Evolutionary conservation across 1,140 invertebrate genomes (phyloP), one percentile per base, ranked within the genome.

Genomic region (Steinernema feltiae): DNA sequence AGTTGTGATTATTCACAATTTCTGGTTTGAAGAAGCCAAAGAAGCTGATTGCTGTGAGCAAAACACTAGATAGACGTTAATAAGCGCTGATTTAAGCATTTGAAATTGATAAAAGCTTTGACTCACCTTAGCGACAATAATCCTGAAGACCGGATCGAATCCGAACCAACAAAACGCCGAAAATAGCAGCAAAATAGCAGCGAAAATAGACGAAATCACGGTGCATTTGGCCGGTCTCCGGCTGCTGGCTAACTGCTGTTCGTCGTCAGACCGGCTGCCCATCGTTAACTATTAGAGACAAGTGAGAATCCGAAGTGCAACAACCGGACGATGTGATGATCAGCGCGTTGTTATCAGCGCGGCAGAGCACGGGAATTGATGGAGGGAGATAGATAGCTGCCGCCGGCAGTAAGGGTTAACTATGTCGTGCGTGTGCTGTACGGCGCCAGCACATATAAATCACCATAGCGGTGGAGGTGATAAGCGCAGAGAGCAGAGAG

Each of bases 371-470:
- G 53, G 53, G 53, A 27, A 63, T 3, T 21, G 53, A 27, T 21
- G 12, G 24, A 17, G 3, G 53, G 7, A 27, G 53, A 15, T 63
- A 27, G 53, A 63, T 63, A 27, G 3, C 53, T 27, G 15, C 12
- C 24, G 15, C 24, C n/a, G n/a, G n/a, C n/a, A n/a, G n/a, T 27
- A 27, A 63, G 24, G 53, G 53, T 63, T 63, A 63, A 63, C 53
- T 63, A 63, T 63, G 53, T 63, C 53, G 53, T 63, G 24, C 53
- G 53, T 63, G n/a, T n/a, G n/a, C n/a, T n/a, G n/a, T n/a, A n/a
- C n/a, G n/a, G n/a, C n/a, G n/a, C n/a, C n/a, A n/a, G n/a, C n/a
- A n/a, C n/a, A n/a, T n/a, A n/a, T n/a, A n/a, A n/a, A n/a, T n/a
- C n/a, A n/a, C n/a, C n/a, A n/a, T n/a, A n/a, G n/a, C n/a, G n/a